Evolutionary conservation across 2,888 invertebrate genomes (phyloP).

Genomic region (Strigamia crassipes): DNA sequence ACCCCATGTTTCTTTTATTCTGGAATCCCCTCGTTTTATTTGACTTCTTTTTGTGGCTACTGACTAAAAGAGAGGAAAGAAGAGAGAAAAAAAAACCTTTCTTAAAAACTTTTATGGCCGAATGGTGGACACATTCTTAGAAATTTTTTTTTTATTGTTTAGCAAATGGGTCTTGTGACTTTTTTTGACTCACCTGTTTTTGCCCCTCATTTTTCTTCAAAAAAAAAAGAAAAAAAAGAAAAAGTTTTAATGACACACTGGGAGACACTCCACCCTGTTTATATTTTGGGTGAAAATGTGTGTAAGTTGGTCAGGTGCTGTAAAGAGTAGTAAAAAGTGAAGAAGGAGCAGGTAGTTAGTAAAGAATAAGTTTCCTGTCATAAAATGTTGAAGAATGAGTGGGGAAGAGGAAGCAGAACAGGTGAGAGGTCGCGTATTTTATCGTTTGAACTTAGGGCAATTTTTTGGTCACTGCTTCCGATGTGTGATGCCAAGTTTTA

Average conservation of each 20-base stretch:
- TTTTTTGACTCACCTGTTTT: neutral
- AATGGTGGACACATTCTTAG: neutral
- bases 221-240: too few species aligned
- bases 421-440: neutral
- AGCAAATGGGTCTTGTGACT: neutral
- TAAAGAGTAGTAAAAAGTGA: neutral
- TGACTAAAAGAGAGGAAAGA: neutral
- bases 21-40: neutral
- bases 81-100: neutral
- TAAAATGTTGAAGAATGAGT: conserved; percentile 7
- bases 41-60: neutral
- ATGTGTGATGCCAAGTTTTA: neutral
- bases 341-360: neutral
- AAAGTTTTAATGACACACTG: neutral
- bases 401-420: neutral
- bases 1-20: neutral
- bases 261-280: too few species aligned
- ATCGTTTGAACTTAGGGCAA: conserved; percentile 2
- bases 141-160: conserved; percentile 18
- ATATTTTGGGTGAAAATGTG: neutral
- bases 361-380: conserved; percentile 1
- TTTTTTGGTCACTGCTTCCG: neutral
- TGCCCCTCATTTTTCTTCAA: neutral
- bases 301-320: neutral
- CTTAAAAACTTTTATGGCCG: neutral